Conservation (phyloP, 2,797 vertebrate genomes). For the Cryptoprocta ferox region DNA sequence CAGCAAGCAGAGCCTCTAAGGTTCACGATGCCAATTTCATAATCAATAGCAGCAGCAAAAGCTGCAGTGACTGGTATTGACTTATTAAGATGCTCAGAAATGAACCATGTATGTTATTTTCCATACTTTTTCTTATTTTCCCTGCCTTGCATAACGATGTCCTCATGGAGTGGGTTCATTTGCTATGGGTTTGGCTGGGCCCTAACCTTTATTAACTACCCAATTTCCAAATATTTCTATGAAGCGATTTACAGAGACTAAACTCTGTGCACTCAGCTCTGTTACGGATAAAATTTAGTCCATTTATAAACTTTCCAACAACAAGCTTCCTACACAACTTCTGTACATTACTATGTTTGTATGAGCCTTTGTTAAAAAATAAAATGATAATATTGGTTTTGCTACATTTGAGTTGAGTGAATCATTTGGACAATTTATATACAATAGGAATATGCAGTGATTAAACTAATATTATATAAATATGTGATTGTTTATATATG, state of each 20-base stretch:
- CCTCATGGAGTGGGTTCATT: background rate
- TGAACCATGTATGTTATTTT: background rate
- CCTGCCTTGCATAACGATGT: background rate
- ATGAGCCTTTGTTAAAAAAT: slow-evolving; percentile 25
- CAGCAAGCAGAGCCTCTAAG: background rate
- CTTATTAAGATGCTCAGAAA: background rate
- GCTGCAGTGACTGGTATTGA: background rate
- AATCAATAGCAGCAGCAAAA: slow-evolving; percentile 23
- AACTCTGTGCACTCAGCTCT: background rate
- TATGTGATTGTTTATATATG: background rate
- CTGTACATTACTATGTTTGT: slow-evolving; percentile 33
- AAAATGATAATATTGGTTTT: background rate
- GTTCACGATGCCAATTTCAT: slow-evolving; percentile 17
- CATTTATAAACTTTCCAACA: slow-evolving; percentile 33
- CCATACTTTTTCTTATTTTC: background rate
- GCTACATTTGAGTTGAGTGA: background rate
- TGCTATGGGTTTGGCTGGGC: background rate
- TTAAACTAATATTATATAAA: background rate
- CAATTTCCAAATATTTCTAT: slow-evolving; percentile 14
- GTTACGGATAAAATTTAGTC: slow-evolving; percentile 27
- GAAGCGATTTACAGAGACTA: background rate
- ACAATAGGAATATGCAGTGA: background rate
- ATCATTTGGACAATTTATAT: background rate
- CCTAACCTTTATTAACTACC: background rate
- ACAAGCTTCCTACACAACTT: slow-evolving; percentile 56